Conservation (phyloP, 2,797 vertebrate species). For the Mormyrops attenuatus region DNA sequence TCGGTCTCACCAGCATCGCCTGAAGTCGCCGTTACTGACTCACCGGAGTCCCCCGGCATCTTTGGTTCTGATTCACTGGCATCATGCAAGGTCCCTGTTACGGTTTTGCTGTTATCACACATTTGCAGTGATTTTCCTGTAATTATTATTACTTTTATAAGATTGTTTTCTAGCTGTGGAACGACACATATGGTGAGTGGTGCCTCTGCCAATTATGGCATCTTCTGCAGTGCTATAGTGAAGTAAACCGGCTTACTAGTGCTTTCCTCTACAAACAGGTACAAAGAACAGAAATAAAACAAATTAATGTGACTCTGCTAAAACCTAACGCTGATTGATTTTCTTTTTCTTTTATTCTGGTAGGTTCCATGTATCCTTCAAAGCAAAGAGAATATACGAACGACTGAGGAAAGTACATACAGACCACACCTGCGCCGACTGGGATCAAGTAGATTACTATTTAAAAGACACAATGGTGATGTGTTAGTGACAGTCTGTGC, state of each 20-base stretch:
- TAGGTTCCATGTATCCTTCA: background rate
- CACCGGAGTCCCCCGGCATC: background rate
- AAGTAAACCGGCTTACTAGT: background rate
- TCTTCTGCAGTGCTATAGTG: background rate
- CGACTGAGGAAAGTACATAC: background rate
- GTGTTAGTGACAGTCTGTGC: background rate
- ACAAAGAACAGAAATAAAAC: slow-evolving; percentile 3
- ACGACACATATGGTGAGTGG: background rate
- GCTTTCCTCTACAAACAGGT: background rate
- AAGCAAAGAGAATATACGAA: background rate
- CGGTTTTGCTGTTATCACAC: background rate
- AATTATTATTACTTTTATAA: background rate
- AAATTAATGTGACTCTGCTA: background rate
- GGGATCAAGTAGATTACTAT: background rate
- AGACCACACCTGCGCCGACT: background rate
- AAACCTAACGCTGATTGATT: background rate
- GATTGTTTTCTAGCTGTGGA: background rate
- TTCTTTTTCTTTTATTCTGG: background rate
- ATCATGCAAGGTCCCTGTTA: background rate
- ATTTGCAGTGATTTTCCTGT: background rate
- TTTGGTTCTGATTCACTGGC: background rate
- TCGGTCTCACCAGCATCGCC: background rate
- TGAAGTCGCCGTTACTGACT: background rate
- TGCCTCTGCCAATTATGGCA: background rate
- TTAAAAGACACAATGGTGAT: background rate